Evolutionary conservation across 2,797 vertebrate species (phyloP), one percentile per base, ranked within the genome.

Genomic region (Gymnothorax javanicus): DNA sequence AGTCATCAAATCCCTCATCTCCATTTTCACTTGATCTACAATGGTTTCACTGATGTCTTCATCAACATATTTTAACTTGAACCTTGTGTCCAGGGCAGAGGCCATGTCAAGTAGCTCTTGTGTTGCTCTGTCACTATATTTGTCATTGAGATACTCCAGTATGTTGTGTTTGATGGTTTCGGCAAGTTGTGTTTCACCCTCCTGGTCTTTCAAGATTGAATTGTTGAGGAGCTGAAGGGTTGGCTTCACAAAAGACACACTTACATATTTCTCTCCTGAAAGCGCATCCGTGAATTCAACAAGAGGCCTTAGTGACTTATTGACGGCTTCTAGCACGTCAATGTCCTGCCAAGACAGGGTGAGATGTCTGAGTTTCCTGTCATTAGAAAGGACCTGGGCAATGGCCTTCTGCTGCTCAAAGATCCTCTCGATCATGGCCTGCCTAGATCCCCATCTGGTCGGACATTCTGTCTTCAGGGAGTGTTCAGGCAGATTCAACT

Each of bases 41-140:
- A 82, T 88, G 27, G 62, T 86, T 56, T 58, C 87, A 27, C 7
- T 17, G 17, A 64, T 54, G 87, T 87, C 87, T 85, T 87, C 84
- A 73, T 43, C 60, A 23, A 84, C 69, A 60, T 87, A 85, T 64
- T 62, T 75, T 25, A 87, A 43, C 71, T 87, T 84, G 87, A 87
- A 87, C 67, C 87, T 84, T 52, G 83, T 83, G 67, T 87, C 82
- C 20, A 87, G 71, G 83, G 82, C 87, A 87, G 83, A 87, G 7
- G 87, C 87, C 83, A 87, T 87, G 69, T 87, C 83, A 79, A 87
- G 87, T 54, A 87, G 57, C 67, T 87, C 82, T n/a, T 79, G 83
- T 84, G 83, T 84, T 59, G 56, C 15, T 87, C 33, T 84, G 83
- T 84, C 27, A 12, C 54, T n/a, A 71, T 27, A 25, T n/a, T 87